Conservation (phyloP, 1,140 invertebrate genomes). For the Fopius arisanus region DNA sequence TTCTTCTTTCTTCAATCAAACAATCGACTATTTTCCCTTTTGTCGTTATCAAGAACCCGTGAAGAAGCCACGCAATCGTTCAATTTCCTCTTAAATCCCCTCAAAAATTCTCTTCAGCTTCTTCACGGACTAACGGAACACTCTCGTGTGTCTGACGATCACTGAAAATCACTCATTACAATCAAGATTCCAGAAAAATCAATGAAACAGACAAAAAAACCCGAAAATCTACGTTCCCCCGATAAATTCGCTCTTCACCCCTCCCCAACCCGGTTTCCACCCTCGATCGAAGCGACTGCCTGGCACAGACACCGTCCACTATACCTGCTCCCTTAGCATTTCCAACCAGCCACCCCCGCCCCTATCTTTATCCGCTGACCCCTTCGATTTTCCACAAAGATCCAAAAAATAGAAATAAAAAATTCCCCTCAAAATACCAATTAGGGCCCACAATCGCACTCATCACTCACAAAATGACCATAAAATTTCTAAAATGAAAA, state of each 20-base stretch:
- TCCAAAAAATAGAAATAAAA: background rate
- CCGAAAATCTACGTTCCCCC: background rate
- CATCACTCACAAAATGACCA: no score
- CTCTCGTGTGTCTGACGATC: conserved; percentile 48
- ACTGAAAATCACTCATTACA: conserved; percentile 48
- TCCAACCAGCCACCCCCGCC: background rate
- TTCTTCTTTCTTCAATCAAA: background rate
- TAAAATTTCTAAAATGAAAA: background rate
- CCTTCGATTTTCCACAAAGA: conserved; percentile 5
- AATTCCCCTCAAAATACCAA: background rate
- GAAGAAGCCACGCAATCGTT: background rate
- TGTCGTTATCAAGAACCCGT: background rate
- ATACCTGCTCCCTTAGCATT: background rate
- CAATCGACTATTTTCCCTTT: background rate
- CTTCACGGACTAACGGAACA: conserved; percentile 36
- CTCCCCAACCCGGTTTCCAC: conserved; percentile 22
- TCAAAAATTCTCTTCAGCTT: conserved; percentile 1
- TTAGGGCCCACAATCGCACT: background rate
- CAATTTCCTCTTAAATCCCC: background rate
- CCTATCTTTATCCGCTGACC: conserved; percentile 22
- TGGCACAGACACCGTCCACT: conserved; percentile 37
- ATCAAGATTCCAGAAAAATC: background rate
- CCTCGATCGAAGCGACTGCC: conserved; percentile 49
- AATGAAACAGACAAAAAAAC: conserved; percentile 16
- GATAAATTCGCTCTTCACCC: background rate